Evolutionary conservation across 2,797 vertebrate genomes (phyloP).

Genomic region (Oceanodroma leucorhoa): DNA sequence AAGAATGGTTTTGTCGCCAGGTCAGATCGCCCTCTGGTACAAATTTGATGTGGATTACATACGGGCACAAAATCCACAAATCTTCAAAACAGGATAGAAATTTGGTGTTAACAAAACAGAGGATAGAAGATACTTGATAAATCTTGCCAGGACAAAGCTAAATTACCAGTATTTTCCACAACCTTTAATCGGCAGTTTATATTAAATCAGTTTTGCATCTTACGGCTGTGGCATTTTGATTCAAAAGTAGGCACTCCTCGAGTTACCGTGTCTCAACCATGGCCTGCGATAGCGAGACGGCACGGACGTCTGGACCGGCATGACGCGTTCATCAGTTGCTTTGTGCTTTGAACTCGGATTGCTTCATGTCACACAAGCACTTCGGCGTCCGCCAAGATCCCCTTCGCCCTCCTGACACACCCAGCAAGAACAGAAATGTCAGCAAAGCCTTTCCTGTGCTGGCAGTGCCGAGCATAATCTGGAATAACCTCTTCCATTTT

Average conservation of each 20-base stretch:
- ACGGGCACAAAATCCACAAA: neutral
- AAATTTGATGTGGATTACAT: neutral
- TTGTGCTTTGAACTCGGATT: neutral
- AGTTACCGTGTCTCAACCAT: accelerated
- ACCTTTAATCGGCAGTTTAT: neutral
- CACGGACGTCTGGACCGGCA: accelerated
- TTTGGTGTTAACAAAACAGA: neutral
- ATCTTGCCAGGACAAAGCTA: neutral
- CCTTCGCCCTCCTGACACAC: neutral
- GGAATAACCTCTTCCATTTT: neutral
- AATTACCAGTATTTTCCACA: neutral
- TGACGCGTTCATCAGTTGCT: accelerated
- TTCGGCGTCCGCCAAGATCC: accelerated
- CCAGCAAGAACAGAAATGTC: neutral
- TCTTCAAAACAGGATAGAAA: neutral
- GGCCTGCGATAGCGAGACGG: accelerated
- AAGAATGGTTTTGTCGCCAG: neutral
- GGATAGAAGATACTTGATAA: neutral
- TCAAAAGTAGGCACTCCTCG: accelerated
- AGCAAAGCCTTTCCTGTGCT: neutral
- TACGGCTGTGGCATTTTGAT: neutral
- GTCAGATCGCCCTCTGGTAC: neutral
- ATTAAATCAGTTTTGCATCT: neutral
- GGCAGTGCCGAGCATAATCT: neutral
- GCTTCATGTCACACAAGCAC: accelerated